phyloP scores from a whole-genome alignment of 2,113 vertebrate genomes.

The Pseudorasbora parva region DNA sequence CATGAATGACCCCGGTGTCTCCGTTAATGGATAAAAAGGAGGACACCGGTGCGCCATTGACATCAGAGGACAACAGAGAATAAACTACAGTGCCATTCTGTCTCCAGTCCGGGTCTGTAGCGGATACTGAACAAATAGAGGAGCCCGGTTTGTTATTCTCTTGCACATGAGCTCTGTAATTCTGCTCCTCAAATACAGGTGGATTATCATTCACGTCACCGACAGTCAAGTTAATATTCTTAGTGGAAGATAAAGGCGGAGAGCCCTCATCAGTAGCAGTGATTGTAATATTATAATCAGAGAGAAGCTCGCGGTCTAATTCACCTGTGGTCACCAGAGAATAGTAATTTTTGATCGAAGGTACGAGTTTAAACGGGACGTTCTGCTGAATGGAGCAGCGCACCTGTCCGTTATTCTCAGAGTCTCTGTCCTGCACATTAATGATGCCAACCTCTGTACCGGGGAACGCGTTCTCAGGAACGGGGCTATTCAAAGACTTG shows the following conservation, averaged over 20 bases:
- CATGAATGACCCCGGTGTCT: slow-evolving; percentile 69
- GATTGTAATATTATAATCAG: slow-evolving; percentile 60
- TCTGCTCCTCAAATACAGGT: slow-evolving; percentile 62
- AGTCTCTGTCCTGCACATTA: slow-evolving; percentile 73
- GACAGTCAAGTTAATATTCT: slow-evolving; percentile 62
- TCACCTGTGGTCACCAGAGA: slow-evolving; percentile 50
- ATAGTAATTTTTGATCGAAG: slow-evolving; percentile 64
- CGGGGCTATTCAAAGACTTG: background rate
- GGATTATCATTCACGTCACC: slow-evolving; percentile 73
- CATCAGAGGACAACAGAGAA: slow-evolving; percentile 61
- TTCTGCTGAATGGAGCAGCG: slow-evolving; percentile 63
- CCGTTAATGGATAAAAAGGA: slow-evolving; percentile 73
- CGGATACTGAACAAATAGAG: slow-evolving; percentile 67
- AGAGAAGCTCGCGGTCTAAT: slow-evolving; percentile 56
- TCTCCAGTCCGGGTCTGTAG: slow-evolving; percentile 65
- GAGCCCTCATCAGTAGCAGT: slow-evolving; percentile 64
- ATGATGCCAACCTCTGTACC: slow-evolving; percentile 78
- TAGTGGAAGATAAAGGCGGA: slow-evolving; percentile 63
- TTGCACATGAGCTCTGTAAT: slow-evolving; percentile 64
- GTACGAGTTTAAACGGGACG: slow-evolving; percentile 71
- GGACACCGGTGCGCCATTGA: slow-evolving; percentile 59
- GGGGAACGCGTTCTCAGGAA: slow-evolving; percentile 69
- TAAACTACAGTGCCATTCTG: slow-evolving; percentile 71
- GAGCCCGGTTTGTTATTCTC: slow-evolving; percentile 72
- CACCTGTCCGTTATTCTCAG: slow-evolving; percentile 67